Base-by-base conservation (phyloP, 2,888 invertebrate species). In the Rhynchonema sp. region DNA sequence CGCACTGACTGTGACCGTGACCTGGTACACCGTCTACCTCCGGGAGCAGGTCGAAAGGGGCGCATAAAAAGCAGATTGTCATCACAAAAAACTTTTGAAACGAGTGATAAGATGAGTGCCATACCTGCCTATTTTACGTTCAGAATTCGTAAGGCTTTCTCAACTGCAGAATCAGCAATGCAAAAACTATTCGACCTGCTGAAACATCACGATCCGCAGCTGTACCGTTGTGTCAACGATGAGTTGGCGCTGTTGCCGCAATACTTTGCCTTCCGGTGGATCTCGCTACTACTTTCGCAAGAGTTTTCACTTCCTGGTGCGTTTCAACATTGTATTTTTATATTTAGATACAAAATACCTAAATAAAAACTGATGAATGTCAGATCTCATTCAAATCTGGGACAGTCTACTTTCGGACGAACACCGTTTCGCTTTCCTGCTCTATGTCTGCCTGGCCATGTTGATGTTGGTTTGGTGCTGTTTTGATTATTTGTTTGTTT, bases 371-470 rank as follows among this genome's bases (percentile, higher is more conserved):
- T n/a, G n/a, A n/a, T n/a, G n/a, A n/a, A 60, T 61, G 69, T 70
- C 68, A 53, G 96, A 98, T 76, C 90, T 98, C 0, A 83, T 96
- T 69, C 81, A 92, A 64, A 84, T 98, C 69, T 98, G 98, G 98
- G 98, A 98, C 74, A 86, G 91, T 0, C 76, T 98, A 58, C 88
- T 98, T 73, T 84, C 94, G 0, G 92, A 94, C 75, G 80, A 83
- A 58, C 80, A 29, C 38, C 30, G 59, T 70, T 94, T 96, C 74
- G 82, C 85, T 69, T 92, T 90, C 72, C 82, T 96, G 1, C 84
- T 90, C 63, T 82, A 85, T 72, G 84, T 94, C 61, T 94, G 94
- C 75, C 87, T 90, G 78, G 88, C 94, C 69, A 98, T 98, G 96
- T 86, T 98, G 67, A 80, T 91, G 89, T 91, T 80, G 82, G 87